phyloP scores from a whole-genome alignment of 1,140 invertebrate species.

The Drosophila punjabiensis region DNA sequence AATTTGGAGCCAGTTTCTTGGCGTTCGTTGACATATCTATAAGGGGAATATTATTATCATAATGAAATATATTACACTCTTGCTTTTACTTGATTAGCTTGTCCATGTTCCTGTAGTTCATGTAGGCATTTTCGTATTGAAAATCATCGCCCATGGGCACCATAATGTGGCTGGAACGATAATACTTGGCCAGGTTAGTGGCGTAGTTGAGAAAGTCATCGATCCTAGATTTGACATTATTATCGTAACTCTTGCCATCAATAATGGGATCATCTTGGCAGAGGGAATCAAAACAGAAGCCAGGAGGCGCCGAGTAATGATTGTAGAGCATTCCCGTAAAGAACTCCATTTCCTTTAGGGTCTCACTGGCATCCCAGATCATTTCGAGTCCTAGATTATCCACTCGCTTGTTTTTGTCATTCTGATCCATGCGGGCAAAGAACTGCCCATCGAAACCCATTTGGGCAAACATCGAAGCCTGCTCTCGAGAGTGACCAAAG shows the following conservation, averaged over 20 bases:
- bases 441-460: conserved; percentile 95
- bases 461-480: conserved; percentile 93
- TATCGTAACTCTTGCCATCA: conserved; percentile 90
- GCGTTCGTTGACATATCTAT: conserved; percentile 86
- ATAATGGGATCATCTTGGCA: conserved; percentile 94
- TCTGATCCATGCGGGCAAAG: conserved; percentile 95
- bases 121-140: conserved; percentile 93
- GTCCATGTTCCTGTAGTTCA: conserved; percentile 95
- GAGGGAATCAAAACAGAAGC: conserved; percentile 95
- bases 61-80: too few species aligned
- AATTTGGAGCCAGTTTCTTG: conserved; percentile 88
- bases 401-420: conserved; percentile 91
- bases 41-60: too few species aligned
- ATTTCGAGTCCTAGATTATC: conserved; percentile 86
- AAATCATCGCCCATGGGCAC: conserved; percentile 98
- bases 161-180: conserved; percentile 91
- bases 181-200: conserved; percentile 86
- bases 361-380: conserved; percentile 88
- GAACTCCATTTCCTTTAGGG: conserved; percentile 88
- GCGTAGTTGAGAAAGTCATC: conserved; percentile 87
- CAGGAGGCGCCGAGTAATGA: conserved; percentile 92
- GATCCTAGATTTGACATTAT: conserved; percentile 90
- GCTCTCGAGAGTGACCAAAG: conserved; percentile 95
- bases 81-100: conserved; percentile 95
- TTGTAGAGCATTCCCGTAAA: conserved; percentile 92